These are phyloP conservation scores for Thrips palmi DNA, from an alignment of 1,140 invertebrate species.

Conservation along the genomic window DNA sequence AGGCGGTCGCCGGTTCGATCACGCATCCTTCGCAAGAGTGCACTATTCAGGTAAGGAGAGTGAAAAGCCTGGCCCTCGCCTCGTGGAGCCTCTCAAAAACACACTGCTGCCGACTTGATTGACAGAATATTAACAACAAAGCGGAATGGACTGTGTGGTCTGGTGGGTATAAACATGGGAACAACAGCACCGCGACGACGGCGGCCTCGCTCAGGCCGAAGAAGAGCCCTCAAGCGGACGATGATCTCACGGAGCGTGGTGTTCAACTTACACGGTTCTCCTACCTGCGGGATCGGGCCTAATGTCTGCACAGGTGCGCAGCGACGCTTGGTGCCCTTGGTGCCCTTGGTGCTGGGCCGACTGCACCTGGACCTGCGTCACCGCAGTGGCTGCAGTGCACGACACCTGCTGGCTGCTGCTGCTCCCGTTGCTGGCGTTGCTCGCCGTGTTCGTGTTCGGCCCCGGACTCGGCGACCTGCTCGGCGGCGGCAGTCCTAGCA, in stretches of 20 bases:
- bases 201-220: no score
- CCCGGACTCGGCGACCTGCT: constrained; percentile 45
- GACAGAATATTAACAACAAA: constrained; percentile 1
- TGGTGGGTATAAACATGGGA: neutral
- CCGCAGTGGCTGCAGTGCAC: constrained; percentile 4
- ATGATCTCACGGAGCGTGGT: neutral
- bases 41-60: no score
- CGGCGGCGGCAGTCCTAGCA: constrained; percentile 62
- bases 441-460: constrained; percentile 24
- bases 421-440: no score
- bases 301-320: constrained; percentile 15
- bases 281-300: constrained; percentile 51
- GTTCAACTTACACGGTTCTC: constrained; percentile 50
- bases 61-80: no score
- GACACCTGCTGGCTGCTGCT: no score
- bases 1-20: no score
- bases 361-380: constrained; percentile 27
- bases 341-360: constrained; percentile 21
- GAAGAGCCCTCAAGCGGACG: no score
- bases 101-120: neutral
- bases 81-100: neutral
- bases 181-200: neutral
- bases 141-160: neutral
- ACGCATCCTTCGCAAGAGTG: no score
- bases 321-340: constrained; percentile 13